A percentile compares a stretch with the other conserved stretches of the same genome.
Evolutionary conservation across 1,140 invertebrate species (phyloP).

Genomic region (Zaprionus capensis): DNA sequence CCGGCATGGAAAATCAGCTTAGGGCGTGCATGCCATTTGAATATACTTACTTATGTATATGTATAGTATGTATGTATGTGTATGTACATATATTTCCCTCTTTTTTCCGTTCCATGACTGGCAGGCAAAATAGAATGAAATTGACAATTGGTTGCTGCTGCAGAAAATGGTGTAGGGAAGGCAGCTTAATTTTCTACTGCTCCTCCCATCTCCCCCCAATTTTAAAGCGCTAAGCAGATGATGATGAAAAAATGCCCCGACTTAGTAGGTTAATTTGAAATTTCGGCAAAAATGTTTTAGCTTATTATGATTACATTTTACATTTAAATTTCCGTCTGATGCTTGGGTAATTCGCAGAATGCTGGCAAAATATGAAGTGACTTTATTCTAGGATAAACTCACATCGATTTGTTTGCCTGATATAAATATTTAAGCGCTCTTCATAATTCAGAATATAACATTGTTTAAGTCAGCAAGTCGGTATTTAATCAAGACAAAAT

Average conservation of each 20-base stretch:
- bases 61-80: constrained; percentile 11
- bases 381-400: not conserved
- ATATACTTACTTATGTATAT: constrained; percentile 45
- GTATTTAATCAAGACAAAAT: no score
- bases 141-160: constrained; percentile 47
- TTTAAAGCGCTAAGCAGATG: constrained; percentile 26
- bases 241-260: constrained; percentile 23
- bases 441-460: not conserved
- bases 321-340: constrained; percentile 26
- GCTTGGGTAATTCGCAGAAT: constrained; percentile 10
- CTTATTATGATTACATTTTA: constrained; percentile 33
- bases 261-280: constrained; percentile 41
- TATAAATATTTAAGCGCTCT: not conserved
- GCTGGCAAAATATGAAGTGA: not conserved
- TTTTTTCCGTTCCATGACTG: constrained; percentile 23
- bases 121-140: constrained; percentile 44
- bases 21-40: constrained; percentile 75
- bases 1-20: constrained; percentile 70
- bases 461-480: not conserved
- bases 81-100: constrained; percentile 9
- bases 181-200: constrained; percentile 25
- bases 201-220: not conserved
- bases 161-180: constrained; percentile 20
- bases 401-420: not conserved
- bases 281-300: constrained; percentile 32